Evolutionary conservation across 2,113 vertebrate species (phyloP), one percentile per base, ranked within the genome.

Genomic region (Sorex fumeus): DNA sequence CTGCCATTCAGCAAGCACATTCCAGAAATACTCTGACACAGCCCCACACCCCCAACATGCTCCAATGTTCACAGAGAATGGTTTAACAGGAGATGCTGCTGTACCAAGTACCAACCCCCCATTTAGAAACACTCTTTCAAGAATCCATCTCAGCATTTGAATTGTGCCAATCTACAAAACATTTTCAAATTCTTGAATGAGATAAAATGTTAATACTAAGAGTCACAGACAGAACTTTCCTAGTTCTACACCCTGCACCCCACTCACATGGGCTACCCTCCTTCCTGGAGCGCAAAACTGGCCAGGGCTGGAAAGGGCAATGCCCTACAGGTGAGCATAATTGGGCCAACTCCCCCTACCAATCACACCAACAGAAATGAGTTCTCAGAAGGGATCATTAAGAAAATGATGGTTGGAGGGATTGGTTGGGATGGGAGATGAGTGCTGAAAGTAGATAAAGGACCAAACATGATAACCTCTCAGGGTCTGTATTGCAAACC

Each of bases 111-210:
- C 77, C n/a, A n/a, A 43, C 7, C 47, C 25, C 36, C 28, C 12
- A 28, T 86, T 64, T 21, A 12, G 70, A 87, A 84, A 30, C 0
- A 36, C 16, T 30, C 78, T 62, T 30, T 69, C 62, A 83, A 83
- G 50, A 83, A 77, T 40, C 34, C 23, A 19, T 27, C 16, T 23
- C 47, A 76, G 69, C 45, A 28, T 53, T 83, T 40, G 57, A 80
- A 50, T 77, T 12, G 1, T 67, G 69, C 71, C 9, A 60, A 62
- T 40, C 25, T 70, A 36, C 34, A 66, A 75, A 57, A 30, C 53
- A 43, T 87, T 88, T 85, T 67, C 8, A 30, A 30, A 64, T 83
- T 75, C 27, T 69, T 69, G 36, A 62, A 72, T 53, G 27, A 85
- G n/a, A 30, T 23, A 40, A 23, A 72, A 15, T 4, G 3, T 8